Conservation (phyloP, 2,888 invertebrate species). For the Melieria crassipennis region DNA sequence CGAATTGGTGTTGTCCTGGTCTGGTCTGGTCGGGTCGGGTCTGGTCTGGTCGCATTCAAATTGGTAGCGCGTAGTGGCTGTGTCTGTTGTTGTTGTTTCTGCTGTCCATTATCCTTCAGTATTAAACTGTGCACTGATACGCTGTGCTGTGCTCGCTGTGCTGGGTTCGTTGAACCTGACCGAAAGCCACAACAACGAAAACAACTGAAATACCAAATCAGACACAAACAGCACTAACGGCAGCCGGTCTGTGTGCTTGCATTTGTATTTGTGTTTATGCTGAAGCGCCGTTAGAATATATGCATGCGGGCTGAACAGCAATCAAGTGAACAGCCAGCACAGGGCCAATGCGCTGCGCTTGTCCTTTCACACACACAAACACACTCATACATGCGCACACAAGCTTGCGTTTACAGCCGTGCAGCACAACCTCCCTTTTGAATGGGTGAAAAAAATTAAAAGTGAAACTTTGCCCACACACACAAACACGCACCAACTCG, state of each 20-base stretch:
- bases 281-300: background rate
- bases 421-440: constrained; percentile 27
- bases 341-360: constrained; percentile 39
- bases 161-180: constrained; percentile 26
- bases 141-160: too few relatives aligned
- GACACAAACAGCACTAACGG: constrained; percentile 49
- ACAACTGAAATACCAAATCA: constrained; percentile 37
- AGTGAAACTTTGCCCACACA: constrained; percentile 61
- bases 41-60: background rate
- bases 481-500: constrained; percentile 1
- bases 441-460: constrained; percentile 64
- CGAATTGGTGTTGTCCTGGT: constrained; percentile 34
- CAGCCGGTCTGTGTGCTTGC: background rate
- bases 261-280: background rate
- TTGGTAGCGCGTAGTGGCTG: constrained; percentile 7
- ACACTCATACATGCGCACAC: constrained; percentile 5
- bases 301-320: background rate
- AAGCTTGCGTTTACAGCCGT: background rate
- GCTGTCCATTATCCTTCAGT: constrained; percentile 18
- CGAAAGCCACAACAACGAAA: constrained; percentile 26
- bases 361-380: constrained; percentile 36
- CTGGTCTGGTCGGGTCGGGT: background rate
- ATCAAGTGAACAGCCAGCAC: constrained; percentile 29
- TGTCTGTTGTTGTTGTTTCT: constrained; percentile 16
- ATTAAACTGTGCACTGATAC: background rate